These are phyloP conservation scores for Eumacrocentrus americanus DNA, from an alignment of 2,888 invertebrate genomes.

Conservation along the genomic window DNA sequence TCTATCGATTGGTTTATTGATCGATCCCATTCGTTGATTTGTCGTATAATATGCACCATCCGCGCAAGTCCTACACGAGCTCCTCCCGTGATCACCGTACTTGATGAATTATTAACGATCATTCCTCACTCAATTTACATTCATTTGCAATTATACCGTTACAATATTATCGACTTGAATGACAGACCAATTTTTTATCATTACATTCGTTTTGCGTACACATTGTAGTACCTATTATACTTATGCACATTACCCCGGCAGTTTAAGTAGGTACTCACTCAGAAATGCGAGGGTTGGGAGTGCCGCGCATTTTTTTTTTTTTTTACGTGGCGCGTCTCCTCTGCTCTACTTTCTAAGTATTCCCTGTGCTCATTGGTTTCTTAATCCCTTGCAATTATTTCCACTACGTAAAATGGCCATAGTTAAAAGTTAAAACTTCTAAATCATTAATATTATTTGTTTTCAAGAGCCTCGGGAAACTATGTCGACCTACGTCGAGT, in stretches of 20 bases:
- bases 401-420: conserved; percentile 25
- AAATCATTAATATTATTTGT: conserved; percentile 13
- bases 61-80: conserved; percentile 1
- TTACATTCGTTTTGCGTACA: conserved; percentile 17
- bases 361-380: conserved; percentile 10
- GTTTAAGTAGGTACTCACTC: conserved; percentile 29
- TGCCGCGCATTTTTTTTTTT: conserved; percentile 9
- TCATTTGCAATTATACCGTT: conserved; percentile 1
- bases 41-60: conserved; percentile 18
- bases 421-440: conserved; percentile 32
- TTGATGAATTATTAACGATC: background rate
- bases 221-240: too few species aligned
- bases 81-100: conserved; percentile 1
- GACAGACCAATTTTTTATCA: conserved; percentile 19
- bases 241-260: conserved; percentile 23
- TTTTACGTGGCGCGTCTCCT: background rate
- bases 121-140: conserved; percentile 9
- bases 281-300: conserved; percentile 11
- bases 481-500: conserved; percentile 26
- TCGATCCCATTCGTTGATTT: conserved; percentile 25
- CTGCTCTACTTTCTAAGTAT: background rate
- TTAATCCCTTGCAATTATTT: conserved; percentile 6
- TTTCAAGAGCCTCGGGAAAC: conserved; percentile 28
- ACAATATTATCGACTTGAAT: conserved; percentile 15
- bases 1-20: conserved; percentile 25